Evolutionary conservation across 2,888 invertebrate genomes (phyloP).

Genomic region (Macrophya alboannulata): DNA sequence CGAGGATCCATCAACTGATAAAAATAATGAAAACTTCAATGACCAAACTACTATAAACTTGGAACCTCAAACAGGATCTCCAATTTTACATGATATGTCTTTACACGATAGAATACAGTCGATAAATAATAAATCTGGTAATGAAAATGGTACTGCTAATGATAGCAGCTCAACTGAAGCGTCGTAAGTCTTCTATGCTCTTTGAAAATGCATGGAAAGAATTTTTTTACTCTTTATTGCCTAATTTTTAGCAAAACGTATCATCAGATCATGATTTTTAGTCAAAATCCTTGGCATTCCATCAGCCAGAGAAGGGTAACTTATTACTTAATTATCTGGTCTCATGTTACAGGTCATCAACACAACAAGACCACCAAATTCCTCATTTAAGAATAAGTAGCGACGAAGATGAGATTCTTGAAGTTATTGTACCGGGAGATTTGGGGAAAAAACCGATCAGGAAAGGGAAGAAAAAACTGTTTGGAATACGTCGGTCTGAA

Average conservation of each 20-base stretch:
- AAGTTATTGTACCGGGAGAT: neutral
- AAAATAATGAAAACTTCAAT: neutral
- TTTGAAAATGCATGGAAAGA: neutral
- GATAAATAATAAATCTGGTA: neutral
- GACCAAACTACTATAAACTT: neutral
- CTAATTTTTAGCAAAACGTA: neutral
- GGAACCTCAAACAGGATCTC: neutral
- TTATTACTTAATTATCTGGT: neutral
- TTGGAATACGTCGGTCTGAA: neutral
- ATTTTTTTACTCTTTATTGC: neutral
- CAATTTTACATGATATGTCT: neutral
- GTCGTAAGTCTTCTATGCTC: slow-evolving; percentile 1
- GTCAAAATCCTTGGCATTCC: neutral
- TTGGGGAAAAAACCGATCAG: neutral
- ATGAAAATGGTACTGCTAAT: neutral
- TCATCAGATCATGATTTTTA: neutral
- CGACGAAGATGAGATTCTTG: neutral
- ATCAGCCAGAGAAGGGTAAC: neutral
- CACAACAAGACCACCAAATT: neutral
- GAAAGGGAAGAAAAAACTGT: slow-evolving; percentile 21
- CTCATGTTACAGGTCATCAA: neutral
- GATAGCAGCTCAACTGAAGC: slow-evolving; percentile 1
- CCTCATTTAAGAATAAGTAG: neutral
- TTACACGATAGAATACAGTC: neutral
- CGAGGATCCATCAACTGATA: neutral